These are phyloP conservation scores for Ceratina australensis DNA, from an alignment of 1,140 invertebrate genomes.

Conservation along the genomic window DNA sequence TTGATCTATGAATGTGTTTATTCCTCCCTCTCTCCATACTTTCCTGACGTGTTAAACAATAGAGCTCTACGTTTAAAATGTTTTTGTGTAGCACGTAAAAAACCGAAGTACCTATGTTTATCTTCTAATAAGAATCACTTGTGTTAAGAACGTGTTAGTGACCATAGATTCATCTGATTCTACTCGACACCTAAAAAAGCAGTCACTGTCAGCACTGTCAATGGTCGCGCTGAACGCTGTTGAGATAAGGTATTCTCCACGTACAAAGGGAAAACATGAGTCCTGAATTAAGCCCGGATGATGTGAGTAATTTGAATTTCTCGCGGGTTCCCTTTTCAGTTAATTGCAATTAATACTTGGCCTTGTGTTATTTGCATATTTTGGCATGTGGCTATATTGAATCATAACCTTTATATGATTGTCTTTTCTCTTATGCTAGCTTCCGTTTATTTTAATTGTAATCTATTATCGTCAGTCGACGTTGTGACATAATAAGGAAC, in stretches of 20 bases:
- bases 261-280: constrained; percentile 5
- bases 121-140: too few relatives aligned
- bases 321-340: not conserved
- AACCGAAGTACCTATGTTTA: not conserved
- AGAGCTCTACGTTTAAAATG: not conserved
- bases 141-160: not conserved
- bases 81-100: not conserved
- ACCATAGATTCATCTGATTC: constrained; percentile 11
- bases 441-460: not conserved
- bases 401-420: constrained; percentile 20
- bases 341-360: not conserved
- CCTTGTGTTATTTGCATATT: not conserved
- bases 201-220: not conserved
- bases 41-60: too few relatives aligned
- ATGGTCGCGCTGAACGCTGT: not conserved
- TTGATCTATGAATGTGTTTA: not conserved
- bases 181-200: not conserved
- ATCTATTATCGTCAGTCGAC: not conserved
- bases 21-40: not conserved
- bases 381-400: not conserved
- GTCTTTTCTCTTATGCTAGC: not conserved
- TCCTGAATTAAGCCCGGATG: constrained; percentile 7
- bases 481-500: not conserved
- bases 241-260: not conserved
- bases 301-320: constrained; percentile 44